Base-by-base conservation (phyloP, 1,140 invertebrate genomes). In the Ruditapes philippinarum region DNA sequence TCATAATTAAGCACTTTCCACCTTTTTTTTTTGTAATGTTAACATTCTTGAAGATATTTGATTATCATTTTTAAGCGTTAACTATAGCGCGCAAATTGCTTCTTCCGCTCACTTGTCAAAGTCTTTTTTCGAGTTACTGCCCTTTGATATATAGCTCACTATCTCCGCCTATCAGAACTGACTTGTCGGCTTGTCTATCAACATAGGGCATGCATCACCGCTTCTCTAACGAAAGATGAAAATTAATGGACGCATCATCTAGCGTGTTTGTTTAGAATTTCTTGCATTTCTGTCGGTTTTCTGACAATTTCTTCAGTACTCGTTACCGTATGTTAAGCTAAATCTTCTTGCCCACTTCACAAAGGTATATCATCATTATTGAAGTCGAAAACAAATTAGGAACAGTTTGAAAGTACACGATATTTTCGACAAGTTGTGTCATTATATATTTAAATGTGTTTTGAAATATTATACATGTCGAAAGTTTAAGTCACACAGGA, bases 181-280 rank as follows among this genome's bases (percentile, higher is more conserved):
- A 28, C 28, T 0, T 78, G 74, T 78, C 62, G 74, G 25, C 74
- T 33, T 33, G 7, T 84, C 82, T 38, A 36, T 84, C 82, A 38
- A 22, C 62, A 45, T 14, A 33, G 19, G n/a, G 62, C 19, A 84
- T n/a, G 82, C 82, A 84, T 70, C 82, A 68, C 62, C 40, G 33
- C 42, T 31, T 38, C 42, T 36, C 38, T 70, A 70, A 57, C 74
- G 82, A 84, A 68, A 84, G 82, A 84, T 84, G 82, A 57, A 51
- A 84, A 84, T 84, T 84, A 84, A 84, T 84, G 62, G 49, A 22
- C 49, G 19, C 45, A 49, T 84, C 65, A 70, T 25, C 62, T 19
- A 51, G 11, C 82, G 19, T 83, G 68, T 84, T 84, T 84, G 82
- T 84, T 84, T 84, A 51, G 82, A 84, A 74, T 49, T 17, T 36